These are phyloP conservation scores for Heliothis subflexa DNA, from an alignment of 1,140 invertebrate species.

Conservation along the genomic window DNA sequence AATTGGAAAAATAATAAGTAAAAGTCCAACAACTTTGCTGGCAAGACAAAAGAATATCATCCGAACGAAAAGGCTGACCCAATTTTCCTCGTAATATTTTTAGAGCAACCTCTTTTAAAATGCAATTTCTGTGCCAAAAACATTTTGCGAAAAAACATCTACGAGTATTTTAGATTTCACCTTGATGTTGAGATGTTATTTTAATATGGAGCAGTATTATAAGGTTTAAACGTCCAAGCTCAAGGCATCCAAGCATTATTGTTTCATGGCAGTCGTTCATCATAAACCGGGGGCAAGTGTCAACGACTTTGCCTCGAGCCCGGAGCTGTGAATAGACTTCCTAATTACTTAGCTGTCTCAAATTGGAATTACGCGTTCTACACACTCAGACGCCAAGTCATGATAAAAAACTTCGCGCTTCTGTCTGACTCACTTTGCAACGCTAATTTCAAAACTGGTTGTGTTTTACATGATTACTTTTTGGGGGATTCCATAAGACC, in stretches of 20 bases:
- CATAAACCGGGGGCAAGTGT: conserved; percentile 45
- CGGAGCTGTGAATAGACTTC: conserved; percentile 30
- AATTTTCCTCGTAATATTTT: conserved; percentile 43
- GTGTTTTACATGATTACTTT: not conserved
- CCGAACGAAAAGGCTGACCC: conserved; percentile 38
- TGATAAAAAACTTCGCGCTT: conserved; percentile 22
- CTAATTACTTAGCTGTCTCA: conserved; percentile 41
- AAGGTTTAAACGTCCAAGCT: conserved; percentile 13
- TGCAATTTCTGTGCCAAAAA: conserved; percentile 36
- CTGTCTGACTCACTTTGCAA: conserved; percentile 32
- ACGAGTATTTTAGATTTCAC: conserved; percentile 26
- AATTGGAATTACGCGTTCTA: conserved; percentile 13
- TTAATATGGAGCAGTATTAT: conserved; percentile 4
- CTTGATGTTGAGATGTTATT: conserved; percentile 16
- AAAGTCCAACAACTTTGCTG: conserved; percentile 5
- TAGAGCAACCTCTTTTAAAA: conserved; percentile 42
- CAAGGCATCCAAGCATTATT: conserved; percentile 34
- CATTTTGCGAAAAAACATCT: conserved; percentile 34
- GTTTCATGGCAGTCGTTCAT: conserved; percentile 26
- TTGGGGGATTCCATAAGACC: conserved; percentile 19
- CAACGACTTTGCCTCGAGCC: conserved; percentile 40
- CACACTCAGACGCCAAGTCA: conserved; percentile 11
- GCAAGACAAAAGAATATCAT: conserved; percentile 41
- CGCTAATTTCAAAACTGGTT: conserved; percentile 31
- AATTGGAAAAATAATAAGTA: conserved; percentile 10